These are phyloP conservation scores for Osmerus mordax DNA, from an alignment of 2,113 vertebrate species.

Conservation along the genomic window DNA sequence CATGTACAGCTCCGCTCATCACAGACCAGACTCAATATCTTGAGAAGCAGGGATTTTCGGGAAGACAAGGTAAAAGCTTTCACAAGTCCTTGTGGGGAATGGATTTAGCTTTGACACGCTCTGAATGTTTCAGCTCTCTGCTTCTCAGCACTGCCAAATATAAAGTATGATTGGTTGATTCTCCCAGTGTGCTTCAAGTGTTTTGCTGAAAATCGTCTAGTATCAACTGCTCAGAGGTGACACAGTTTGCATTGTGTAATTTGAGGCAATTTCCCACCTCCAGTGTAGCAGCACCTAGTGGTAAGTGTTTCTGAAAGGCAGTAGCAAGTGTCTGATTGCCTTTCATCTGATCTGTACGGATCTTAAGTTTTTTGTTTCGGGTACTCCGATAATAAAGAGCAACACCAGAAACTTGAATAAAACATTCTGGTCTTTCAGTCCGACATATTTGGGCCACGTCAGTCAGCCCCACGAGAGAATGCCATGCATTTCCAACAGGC, in stretches of 20 bases:
- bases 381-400: too few species aligned
- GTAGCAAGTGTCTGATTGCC: too few species aligned
- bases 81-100: background rate
- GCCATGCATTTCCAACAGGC: background rate
- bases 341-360: too few species aligned
- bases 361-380: too few species aligned
- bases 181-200: too few species aligned
- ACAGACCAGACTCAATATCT: slow-evolving; percentile 3
- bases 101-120: background rate
- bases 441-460: background rate
- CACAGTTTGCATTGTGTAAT: background rate
- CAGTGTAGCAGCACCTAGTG: background rate
- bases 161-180: too few species aligned
- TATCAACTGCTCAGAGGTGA: background rate
- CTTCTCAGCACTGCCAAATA: background rate
- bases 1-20: background rate
- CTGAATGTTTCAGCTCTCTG: background rate
- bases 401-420: background rate
- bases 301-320: background rate
- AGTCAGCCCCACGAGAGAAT: background rate
- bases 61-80: background rate
- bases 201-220: background rate
- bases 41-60: background rate
- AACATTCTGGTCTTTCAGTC: background rate
- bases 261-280: background rate